A percentile compares a stretch with the other conserved stretches of the same genome.
Evolutionary conservation across 1,140 invertebrate species (phyloP).

Genomic region (Drosophila prosaltans): DNA sequence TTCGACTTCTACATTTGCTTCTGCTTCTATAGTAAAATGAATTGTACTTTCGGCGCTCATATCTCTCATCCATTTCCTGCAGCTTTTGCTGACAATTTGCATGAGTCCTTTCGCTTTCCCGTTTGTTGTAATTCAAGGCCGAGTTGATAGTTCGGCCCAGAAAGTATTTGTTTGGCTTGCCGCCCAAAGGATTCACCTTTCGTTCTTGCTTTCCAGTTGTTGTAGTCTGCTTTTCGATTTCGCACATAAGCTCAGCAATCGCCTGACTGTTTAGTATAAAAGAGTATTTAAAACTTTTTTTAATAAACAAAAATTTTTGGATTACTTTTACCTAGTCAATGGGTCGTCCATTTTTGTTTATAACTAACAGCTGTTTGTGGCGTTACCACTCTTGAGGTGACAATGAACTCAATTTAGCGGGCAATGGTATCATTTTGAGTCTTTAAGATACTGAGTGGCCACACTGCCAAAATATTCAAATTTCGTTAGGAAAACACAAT

Average conservation of each 20-base stretch:
- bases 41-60: constrained; percentile 38
- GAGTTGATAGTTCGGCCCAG: constrained; percentile 60
- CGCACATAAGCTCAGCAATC: constrained; percentile 60
- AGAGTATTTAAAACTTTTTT: not conserved
- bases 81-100: constrained; percentile 46
- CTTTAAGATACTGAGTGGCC: not conserved
- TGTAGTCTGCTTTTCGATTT: constrained; percentile 23
- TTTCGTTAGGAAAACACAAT: not conserved
- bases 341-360: constrained; percentile 44
- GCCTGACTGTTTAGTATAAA: constrained; percentile 36
- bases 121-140: constrained; percentile 51
- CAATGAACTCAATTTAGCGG: not conserved
- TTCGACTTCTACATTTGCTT: not conserved
- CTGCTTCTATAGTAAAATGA: constrained; percentile 33
- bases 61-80: constrained; percentile 48
- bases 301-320: not conserved
- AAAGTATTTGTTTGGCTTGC: constrained; percentile 69
- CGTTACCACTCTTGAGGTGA: not conserved
- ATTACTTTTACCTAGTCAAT: constrained; percentile 36
- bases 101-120: constrained; percentile 37
- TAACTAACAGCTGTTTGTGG: constrained; percentile 19
- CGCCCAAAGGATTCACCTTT: constrained; percentile 74
- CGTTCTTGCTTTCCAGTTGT: constrained; percentile 44
- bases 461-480: not conserved
- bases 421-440: not conserved